Evolutionary conservation across 2,113 vertebrate genomes (phyloP).

Genomic region (Burhinus oedicnemus): DNA sequence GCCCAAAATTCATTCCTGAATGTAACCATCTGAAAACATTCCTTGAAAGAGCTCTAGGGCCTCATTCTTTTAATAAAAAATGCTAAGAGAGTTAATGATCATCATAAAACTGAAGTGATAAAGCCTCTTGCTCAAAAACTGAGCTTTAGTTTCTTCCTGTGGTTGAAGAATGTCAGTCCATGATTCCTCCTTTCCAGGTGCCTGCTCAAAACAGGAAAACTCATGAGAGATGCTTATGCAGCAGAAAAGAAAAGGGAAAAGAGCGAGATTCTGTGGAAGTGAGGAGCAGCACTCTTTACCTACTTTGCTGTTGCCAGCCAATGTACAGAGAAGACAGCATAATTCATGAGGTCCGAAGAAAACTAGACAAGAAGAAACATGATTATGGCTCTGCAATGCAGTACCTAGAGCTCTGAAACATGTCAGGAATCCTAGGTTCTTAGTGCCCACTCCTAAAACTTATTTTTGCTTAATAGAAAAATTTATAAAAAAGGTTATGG

Average conservation of each 20-base stretch:
- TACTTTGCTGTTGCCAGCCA: not conserved
- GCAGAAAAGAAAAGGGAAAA: not conserved
- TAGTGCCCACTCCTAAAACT: not conserved
- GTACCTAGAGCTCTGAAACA: not conserved
- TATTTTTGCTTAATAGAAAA: not conserved
- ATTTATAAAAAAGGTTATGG: not conserved
- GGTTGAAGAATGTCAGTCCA: not conserved
- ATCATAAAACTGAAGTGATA: not conserved
- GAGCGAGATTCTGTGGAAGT: not conserved
- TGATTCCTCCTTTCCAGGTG: not conserved
- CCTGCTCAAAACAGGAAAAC: not conserved
- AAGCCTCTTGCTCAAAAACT: not conserved
- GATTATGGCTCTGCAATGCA: not conserved
- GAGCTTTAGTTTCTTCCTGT: not conserved
- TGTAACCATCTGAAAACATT: not conserved
- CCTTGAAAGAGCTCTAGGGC: not conserved
- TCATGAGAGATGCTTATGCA: not conserved
- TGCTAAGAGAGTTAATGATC: not conserved
- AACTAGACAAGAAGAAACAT: not conserved
- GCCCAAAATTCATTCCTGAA: not conserved
- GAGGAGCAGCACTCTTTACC: not conserved
- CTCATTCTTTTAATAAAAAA: not conserved
- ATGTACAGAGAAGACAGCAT: not conserved
- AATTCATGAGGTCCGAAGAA: not conserved
- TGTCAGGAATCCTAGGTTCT: not conserved